Evolutionary conservation across 64 coral and sea anemone species (phyloP).

Genomic region (Actinia equina): DNA sequence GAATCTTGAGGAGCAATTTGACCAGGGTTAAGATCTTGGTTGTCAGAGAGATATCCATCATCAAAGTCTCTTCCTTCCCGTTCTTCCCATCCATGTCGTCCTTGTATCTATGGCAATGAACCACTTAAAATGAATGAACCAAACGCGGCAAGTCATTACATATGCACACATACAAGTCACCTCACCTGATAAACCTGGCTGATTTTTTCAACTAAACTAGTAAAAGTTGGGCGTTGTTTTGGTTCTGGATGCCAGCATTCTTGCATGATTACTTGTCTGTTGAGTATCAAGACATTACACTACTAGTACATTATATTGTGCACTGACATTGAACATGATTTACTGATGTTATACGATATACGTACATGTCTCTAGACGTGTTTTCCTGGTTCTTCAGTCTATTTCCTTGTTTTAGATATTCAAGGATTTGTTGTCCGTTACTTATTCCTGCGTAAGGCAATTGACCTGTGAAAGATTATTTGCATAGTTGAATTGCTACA

Average conservation of each 20-base stretch:
- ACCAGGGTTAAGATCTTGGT: too few species aligned
- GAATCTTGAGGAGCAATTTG: too few species aligned
- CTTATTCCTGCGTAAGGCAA: not conserved
- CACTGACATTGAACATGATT: not conserved
- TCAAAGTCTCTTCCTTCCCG: too few species aligned
- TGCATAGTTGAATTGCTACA: not conserved
- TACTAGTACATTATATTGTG: not conserved
- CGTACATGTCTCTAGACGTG: constrained; percentile 1
- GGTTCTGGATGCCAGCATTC: constrained; percentile 14
- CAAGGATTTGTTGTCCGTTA: not conserved
- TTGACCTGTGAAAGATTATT: not conserved
- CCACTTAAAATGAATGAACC: too few species aligned
- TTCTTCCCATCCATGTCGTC: too few species aligned
- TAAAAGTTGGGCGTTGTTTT: constrained; percentile 7
- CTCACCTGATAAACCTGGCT: not conserved
- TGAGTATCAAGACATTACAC: too few species aligned
- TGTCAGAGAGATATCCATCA: too few species aligned
- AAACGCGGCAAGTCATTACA: not conserved
- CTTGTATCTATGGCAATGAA: too few species aligned
- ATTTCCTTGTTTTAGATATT: constrained; percentile 9
- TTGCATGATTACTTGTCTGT: not conserved
- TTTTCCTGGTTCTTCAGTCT: not conserved
- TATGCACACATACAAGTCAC: not conserved
- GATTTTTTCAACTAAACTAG: not conserved
- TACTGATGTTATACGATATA: not conserved